A percentile compares a stretch with the other conserved stretches of the same genome.
Conservation (phyloP, 2,113 vertebrate species). For the Cygnus buccinator region DNA sequence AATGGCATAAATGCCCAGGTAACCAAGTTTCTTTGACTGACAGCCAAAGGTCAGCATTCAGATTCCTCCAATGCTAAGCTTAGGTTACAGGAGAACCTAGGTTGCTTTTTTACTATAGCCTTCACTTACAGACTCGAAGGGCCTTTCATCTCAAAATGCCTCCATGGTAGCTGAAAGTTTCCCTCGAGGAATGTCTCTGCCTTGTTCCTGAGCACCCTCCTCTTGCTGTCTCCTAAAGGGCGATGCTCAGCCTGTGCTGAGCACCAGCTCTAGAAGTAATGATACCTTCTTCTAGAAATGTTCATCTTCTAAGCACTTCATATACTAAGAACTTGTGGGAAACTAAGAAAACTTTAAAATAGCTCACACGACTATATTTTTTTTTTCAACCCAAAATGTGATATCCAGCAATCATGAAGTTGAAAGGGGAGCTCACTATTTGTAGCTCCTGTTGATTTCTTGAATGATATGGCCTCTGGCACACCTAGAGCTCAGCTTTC, state of each 20-base stretch:
- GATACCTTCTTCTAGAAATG: not conserved
- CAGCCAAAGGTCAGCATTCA: not conserved
- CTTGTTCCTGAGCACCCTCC: not conserved
- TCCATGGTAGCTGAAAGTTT: not conserved
- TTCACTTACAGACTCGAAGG: not conserved
- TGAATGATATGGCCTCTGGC: not conserved
- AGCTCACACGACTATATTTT: not conserved
- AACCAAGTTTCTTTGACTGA: not conserved
- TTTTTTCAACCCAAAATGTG: not conserved
- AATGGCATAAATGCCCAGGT: not conserved
- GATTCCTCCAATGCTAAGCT: not conserved
- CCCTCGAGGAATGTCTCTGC: not conserved
- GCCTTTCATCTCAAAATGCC: not conserved
- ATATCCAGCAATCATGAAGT: not conserved
- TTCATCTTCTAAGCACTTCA: not conserved
- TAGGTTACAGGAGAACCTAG: not conserved
- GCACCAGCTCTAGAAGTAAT: not conserved
- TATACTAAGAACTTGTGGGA: not conserved
- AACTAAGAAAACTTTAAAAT: not conserved
- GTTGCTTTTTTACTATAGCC: too few species aligned
- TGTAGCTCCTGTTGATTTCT: not conserved
- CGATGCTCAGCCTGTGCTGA: not conserved
- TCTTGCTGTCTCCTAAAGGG: fast-evolving
- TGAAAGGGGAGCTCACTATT: not conserved
- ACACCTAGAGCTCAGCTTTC: not conserved